Evolutionary conservation across 2,797 vertebrate species (phyloP), one percentile per base, ranked within the genome.

Genomic region (Falco cherrug): DNA sequence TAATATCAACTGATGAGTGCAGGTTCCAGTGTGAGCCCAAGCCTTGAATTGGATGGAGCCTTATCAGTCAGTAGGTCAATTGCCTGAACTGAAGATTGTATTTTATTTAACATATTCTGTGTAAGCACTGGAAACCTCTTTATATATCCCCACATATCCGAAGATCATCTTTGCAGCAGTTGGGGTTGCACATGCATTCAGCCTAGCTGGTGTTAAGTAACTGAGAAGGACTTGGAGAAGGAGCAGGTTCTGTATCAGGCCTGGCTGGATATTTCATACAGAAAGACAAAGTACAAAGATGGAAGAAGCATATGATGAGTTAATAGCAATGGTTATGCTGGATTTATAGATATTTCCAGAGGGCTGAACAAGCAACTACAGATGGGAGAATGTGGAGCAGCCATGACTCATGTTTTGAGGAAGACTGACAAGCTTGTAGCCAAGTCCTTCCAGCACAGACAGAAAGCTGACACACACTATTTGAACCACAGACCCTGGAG

Each of bases 311-410:
- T 54, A 61, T 18, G 45, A 79, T 51, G 16, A 57, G n/a, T 53
- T 87, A 92, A 60, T 20, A 73, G 37, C 15, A 91, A 64, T 28
- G 16, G 10, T 24, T 80, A 6, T 59, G 29, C 29, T 77, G 56
- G 16, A 73, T 87, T 91, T 83, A 64, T 13, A 64, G 69, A 11
- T 76, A 88, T 82, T 94, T 90, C 67, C 76, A 75, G 74, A 80
- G 67, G 43, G 67, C 47, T 90, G 59, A 94, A 89, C 47, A 87
- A 92, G 48, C 68, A 88, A 20, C 90, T 96, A 87, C 24, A 73
- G 41, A 59, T 37, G 31, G 41, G 7, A 93, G 11, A 85, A 88
- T 24, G 71, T 87, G 48, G 25, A 61, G 67, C 22, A 83, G 51
- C 20, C 17, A 9, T 65, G 33, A 83, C 65, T 91, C 26, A 6